Conservation (phyloP, 2,888 invertebrate species). For the Agonum fuliginosum region DNA sequence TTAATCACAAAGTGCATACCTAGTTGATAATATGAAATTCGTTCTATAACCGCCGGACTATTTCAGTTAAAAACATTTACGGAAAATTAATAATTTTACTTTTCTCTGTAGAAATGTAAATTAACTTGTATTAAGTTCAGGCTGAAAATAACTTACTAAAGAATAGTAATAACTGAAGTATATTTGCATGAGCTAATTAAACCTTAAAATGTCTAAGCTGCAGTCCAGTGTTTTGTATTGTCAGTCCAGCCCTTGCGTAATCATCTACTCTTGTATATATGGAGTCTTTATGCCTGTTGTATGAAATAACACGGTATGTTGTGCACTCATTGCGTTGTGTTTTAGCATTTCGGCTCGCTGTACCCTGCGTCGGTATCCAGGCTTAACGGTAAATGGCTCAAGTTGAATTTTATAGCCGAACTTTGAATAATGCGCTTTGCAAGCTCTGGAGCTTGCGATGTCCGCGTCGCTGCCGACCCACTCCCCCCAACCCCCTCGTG, state of each 20-base stretch:
- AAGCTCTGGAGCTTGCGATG: slow-evolving; percentile 12
- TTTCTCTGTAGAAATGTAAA: no score
- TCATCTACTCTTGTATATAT: neutral
- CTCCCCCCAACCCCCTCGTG: neutral
- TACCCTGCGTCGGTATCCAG: slow-evolving; percentile 7
- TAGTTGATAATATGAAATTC: no score
- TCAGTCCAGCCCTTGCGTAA: neutral
- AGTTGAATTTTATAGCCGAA: slow-evolving; percentile 50
- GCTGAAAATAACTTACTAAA: no score
- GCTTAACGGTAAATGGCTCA: slow-evolving; percentile 51
- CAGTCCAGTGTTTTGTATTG: no score
- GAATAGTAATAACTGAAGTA: no score
- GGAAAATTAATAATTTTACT: no score
- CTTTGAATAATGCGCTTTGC: slow-evolving; percentile 48
- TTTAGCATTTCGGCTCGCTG: neutral
- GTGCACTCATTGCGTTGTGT: slow-evolving; percentile 5
- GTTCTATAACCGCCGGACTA: no score
- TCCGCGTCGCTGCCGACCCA: neutral
- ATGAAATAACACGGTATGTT: slow-evolving; percentile 7
- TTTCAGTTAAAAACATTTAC: no score
- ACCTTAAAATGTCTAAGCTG: no score
- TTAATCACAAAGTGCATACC: no score
- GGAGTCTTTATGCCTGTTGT: neutral
- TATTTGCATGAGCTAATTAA: no score
- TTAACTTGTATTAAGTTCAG: no score